Base-by-base conservation (phyloP, 2,113 vertebrate genomes). In the Leucopsar rothschildi region DNA sequence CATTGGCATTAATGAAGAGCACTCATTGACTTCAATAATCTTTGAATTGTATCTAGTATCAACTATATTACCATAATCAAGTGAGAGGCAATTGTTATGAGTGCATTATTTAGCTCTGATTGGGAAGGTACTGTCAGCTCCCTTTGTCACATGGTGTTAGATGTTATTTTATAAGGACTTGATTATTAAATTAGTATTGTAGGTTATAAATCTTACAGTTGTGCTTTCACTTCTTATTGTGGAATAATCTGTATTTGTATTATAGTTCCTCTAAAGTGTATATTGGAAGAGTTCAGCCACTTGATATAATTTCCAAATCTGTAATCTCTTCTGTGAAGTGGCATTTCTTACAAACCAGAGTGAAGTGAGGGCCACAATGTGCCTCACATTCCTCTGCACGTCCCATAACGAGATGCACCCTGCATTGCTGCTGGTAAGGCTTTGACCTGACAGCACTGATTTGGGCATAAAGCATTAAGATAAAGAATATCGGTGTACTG, bases 71-170 rank as follows among this genome's bases (percentile, higher is more conserved):
- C 42, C 90, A 79, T 97, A 96, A 95, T 94, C 82, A 96, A 95
- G 88, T 75, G 60, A 93, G 70, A 91, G 29, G 23, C 86, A 83
- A 71, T 95, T 96, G 79, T 92, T 92, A 93, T n/a, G 53, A 61
- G 86, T 90, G 93, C 49, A 44, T 91, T 97, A 96, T 95, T 96
- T 95, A 96, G 81, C 68, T 79, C 82, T 95, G 96, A 88, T 93
- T 89, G 88, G 31, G 77, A 56, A 86, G 16, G n/a, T 64, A 20
- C 44, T 7, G 11, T 68, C 85, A 92, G 73, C 22, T 95, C 71
- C 35, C 35, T 44, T 42, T 65, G 65, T 83, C 87, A 93, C 45
- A 86, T 92, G 79, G 82, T 95, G 84, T 97, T 93, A 37, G 86
- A 11, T 81, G 69, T 60, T 93, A 70, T 92, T 94, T 86, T 79